phyloP scores from a whole-genome alignment of 2,113 vertebrate species.

The Condylura cristata region DNA sequence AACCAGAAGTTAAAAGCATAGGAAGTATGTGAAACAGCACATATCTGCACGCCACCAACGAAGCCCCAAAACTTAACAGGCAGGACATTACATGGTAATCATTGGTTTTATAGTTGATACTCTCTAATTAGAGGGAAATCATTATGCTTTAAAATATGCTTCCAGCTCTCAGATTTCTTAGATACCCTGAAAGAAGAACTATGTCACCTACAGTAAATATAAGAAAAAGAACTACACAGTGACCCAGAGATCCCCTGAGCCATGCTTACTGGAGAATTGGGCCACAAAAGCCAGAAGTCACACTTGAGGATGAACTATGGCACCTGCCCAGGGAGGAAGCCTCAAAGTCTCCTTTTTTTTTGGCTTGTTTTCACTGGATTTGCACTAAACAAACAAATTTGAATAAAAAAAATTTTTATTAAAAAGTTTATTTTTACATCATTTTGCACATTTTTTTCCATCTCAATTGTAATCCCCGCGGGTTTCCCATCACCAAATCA shows the following conservation, averaged over 20 bases:
- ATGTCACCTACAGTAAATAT: background rate
- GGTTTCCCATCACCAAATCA: no score
- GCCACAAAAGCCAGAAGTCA: background rate
- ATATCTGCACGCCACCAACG: background rate
- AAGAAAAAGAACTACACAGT: background rate
- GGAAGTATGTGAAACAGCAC: background rate
- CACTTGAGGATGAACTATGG: no score
- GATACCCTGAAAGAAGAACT: background rate
- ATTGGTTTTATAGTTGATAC: background rate
- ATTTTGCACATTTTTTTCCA: no score
- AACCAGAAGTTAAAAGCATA: background rate
- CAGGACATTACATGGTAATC: background rate
- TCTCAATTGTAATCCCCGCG: no score
- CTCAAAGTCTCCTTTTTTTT: background rate
- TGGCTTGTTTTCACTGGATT: background rate
- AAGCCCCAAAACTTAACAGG: background rate
- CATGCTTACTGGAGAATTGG: background rate
- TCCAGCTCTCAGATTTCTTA: background rate
- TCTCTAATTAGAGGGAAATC: background rate
- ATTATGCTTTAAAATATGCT: background rate
- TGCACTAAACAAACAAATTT: background rate
- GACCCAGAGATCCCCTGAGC: background rate
- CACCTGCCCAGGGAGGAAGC: background rate
- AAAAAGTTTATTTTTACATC: no score
- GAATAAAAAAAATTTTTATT: slow-evolving; percentile 18